phyloP scores from a whole-genome alignment of 2,113 vertebrate species.

The Phainopepla nitens region DNA sequence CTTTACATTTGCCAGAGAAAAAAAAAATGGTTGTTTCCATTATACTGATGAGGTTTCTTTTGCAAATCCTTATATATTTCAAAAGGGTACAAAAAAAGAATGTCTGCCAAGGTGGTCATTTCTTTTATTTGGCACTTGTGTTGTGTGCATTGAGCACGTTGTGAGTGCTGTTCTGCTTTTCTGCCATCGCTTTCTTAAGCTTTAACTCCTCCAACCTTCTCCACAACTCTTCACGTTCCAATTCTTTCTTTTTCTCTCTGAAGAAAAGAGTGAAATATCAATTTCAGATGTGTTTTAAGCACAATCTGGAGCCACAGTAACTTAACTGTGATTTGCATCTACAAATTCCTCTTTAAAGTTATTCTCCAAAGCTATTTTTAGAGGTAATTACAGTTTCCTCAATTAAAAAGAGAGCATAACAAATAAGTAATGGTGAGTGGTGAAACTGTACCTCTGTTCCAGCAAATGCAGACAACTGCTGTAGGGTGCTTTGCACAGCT shows the following conservation, averaged over 20 bases:
- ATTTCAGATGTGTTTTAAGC: neutral
- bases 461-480: neutral
- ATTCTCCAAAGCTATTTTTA: neutral
- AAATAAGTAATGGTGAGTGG: neutral
- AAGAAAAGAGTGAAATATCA: neutral
- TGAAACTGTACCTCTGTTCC: neutral
- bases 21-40: constrained; percentile 73
- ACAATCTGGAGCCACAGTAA: neutral
- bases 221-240: constrained; percentile 96
- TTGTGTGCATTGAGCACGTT: constrained; percentile 75
- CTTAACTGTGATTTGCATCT: neutral
- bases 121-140: constrained; percentile 77
- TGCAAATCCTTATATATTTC: constrained; percentile 70
- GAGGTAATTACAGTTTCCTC: neutral
- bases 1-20: constrained; percentile 75
- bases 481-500: neutral
- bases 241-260: constrained; percentile 97
- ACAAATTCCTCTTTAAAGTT: neutral
- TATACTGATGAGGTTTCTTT: constrained; percentile 83
- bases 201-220: constrained; percentile 87
- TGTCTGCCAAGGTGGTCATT: constrained; percentile 31
- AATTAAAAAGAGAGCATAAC: neutral
- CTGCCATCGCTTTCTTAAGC: constrained; percentile 74
- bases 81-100: constrained; percentile 74
- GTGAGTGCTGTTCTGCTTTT: constrained; percentile 84